Percentiles rank a stretch among this genome's conserved stretches.
These are phyloP conservation scores for Spodoptera picta DNA, from an alignment of 2,888 invertebrate species.

Conservation along the genomic window DNA sequence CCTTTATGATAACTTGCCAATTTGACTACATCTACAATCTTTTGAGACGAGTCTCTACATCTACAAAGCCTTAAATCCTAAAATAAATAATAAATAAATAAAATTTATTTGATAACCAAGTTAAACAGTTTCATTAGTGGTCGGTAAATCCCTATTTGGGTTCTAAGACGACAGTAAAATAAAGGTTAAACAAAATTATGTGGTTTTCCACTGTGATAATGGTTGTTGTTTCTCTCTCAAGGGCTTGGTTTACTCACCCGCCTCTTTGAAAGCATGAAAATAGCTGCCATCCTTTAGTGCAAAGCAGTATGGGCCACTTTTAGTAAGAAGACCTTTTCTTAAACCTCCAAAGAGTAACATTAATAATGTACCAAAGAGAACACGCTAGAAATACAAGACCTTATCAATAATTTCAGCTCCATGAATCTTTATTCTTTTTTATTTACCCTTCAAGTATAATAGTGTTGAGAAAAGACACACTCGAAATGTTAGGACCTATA, in stretches of 20 bases:
- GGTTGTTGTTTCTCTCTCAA: not conserved
- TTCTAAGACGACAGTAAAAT: not conserved
- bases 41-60: too few relatives aligned
- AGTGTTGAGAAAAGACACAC: not conserved
- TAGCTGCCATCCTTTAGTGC: not conserved
- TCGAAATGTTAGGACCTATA: not conserved
- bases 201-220: not conserved
- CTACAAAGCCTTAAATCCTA: too few relatives aligned
- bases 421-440: slow-evolving; percentile 1
- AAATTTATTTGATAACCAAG: slow-evolving; percentile 15
- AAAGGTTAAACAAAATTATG: not conserved
- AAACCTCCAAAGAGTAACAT: too few relatives aligned
- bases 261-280: too few relatives aligned
- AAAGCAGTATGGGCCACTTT: not conserved
- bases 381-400: not conserved
- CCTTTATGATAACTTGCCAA: too few relatives aligned
- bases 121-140: slow-evolving; percentile 5
- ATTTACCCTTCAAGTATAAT: not conserved
- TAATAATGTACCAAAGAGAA: not conserved
- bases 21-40: too few relatives aligned
- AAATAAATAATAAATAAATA: too few relatives aligned
- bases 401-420: not conserved
- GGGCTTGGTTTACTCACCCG: too few relatives aligned
- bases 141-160: slow-evolving; percentile 11
- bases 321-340: too few relatives aligned